Conservation (phyloP, 2,888 invertebrate species). For the Itoplectis maculator region DNA sequence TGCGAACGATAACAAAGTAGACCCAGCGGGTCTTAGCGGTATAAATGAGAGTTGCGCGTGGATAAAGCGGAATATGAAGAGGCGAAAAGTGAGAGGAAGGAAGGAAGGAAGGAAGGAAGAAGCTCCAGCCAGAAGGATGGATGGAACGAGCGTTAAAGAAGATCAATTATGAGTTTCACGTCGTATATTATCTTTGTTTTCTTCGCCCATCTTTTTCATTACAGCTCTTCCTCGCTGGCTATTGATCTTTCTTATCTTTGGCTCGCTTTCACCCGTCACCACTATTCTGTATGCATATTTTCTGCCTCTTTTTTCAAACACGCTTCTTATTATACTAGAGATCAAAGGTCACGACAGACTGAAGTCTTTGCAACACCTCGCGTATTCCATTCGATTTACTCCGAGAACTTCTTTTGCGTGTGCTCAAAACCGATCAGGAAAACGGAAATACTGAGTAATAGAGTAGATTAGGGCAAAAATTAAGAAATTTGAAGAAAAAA, state of each 20-base stretch:
- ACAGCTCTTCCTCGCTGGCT: constrained; percentile 37
- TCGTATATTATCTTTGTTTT: constrained; percentile 48
- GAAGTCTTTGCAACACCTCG: no score
- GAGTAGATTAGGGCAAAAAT: no score
- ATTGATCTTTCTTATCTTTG: constrained; percentile 48
- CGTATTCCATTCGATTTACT: no score
- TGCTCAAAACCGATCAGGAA: no score
- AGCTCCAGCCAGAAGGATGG: constrained; percentile 34
- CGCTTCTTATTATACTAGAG: not conserved
- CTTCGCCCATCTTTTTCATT: constrained; percentile 42
- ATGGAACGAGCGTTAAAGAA: constrained; percentile 40
- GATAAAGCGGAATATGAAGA: constrained; percentile 40
- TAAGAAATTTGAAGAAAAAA: no score
- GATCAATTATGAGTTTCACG: constrained; percentile 53
- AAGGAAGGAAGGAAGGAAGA: constrained; percentile 44
- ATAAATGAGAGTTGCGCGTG: constrained; percentile 46
- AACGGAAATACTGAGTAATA: no score
- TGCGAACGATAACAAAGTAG: constrained; percentile 54
- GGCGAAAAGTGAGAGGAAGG: constrained; percentile 42
- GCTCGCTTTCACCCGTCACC: not conserved
- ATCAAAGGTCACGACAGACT: no score
- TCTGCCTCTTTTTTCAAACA: not conserved
- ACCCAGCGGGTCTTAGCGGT: constrained; percentile 48
- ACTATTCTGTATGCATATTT: not conserved
- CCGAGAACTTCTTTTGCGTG: no score